phyloP scores from a whole-genome alignment of 2,113 vertebrate species.

The Pelodiscus sinensis region DNA sequence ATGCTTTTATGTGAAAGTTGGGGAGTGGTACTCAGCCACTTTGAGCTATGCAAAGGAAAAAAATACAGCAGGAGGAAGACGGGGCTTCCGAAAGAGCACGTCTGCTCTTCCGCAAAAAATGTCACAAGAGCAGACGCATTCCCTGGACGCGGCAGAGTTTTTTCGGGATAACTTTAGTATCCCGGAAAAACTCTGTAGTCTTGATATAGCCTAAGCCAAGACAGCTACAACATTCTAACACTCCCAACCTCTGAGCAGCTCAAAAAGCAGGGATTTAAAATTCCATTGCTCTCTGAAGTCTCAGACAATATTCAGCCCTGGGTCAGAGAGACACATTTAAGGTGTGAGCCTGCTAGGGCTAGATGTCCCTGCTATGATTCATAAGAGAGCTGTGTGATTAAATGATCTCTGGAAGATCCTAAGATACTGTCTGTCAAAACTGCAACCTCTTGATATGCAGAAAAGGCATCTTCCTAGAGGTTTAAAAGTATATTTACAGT shows the following conservation, averaged over 20 bases:
- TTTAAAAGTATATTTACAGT: slow-evolving; percentile 11
- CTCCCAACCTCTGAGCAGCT: neutral
- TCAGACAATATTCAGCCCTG: slow-evolving; percentile 25
- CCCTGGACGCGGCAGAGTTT: too few species aligned
- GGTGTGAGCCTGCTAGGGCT: neutral
- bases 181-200: neutral
- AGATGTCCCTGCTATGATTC: neutral
- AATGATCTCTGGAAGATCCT: neutral
- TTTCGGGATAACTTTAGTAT: too few species aligned
- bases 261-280: neutral
- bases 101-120: too few species aligned
- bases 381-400: neutral
- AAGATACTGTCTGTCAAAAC: neutral
- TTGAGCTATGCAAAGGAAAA: neutral
- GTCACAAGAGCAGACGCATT: too few species aligned
- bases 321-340: slow-evolving; percentile 6
- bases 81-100: neutral
- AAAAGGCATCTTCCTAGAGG: neutral
- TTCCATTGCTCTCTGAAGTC: slow-evolving; percentile 12
- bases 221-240: neutral
- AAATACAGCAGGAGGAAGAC: neutral
- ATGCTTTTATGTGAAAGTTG: slow-evolving; percentile 17
- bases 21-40: neutral
- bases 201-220: neutral
- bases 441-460: neutral